Conservation (phyloP, 2,888 invertebrate species). For the Phragmatobia fuliginosa region DNA sequence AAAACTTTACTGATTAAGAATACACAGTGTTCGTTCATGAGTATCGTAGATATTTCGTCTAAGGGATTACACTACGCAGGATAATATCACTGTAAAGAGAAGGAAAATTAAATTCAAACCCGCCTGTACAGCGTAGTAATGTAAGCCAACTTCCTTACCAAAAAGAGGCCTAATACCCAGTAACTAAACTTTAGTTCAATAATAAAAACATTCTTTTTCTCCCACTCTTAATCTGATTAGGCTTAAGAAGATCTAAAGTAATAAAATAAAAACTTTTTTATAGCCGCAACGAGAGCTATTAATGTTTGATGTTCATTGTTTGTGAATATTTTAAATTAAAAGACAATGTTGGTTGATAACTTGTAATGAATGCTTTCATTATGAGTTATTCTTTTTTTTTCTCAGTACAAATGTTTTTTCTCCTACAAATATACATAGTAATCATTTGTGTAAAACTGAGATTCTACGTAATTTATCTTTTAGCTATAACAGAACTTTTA, state of each 20-base stretch:
- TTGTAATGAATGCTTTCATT: background rate
- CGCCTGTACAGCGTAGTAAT: too few relatives aligned
- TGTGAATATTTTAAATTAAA: constrained; percentile 7
- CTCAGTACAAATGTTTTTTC: background rate
- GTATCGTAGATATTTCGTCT: too few relatives aligned
- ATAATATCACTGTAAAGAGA: too few relatives aligned
- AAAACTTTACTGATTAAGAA: too few relatives aligned
- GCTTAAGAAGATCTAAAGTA: background rate
- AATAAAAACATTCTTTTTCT: background rate
- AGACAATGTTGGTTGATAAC: constrained; percentile 36
- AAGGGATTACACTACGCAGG: too few relatives aligned
- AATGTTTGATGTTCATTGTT: background rate
- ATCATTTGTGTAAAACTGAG: background rate
- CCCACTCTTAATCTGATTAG: background rate
- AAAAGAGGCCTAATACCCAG: too few relatives aligned
- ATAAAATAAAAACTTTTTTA: background rate
- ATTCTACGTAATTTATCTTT: background rate
- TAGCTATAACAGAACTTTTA: background rate
- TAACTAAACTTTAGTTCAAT: background rate
- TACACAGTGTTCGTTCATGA: too few relatives aligned
- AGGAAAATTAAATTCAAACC: too few relatives aligned
- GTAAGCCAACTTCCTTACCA: too few relatives aligned
- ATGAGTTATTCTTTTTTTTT: too few relatives aligned
- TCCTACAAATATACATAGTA: background rate
- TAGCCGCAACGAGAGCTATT: background rate